Conservation (phyloP, 1,140 invertebrate species). For the Scaptomyza pallida region DNA sequence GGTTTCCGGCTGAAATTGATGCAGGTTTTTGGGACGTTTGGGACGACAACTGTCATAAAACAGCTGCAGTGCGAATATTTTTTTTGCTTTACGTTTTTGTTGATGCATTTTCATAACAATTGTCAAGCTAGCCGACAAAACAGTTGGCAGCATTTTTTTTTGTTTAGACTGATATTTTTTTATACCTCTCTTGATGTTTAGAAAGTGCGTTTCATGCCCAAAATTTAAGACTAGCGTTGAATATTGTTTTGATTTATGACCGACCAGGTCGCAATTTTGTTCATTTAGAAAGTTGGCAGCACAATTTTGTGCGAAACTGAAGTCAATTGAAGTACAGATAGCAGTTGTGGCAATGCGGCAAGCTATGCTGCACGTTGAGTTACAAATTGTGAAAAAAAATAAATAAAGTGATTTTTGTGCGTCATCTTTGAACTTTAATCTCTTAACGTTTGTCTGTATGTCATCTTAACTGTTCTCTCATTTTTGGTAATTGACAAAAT, state of each 20-base stretch:
- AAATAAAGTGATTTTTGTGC: background rate
- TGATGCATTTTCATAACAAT: slow-evolving; percentile 55
- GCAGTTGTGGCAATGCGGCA: slow-evolving; percentile 9
- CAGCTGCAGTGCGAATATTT: slow-evolving; percentile 52
- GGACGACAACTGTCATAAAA: slow-evolving; percentile 65
- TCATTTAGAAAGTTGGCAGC: slow-evolving; percentile 53
- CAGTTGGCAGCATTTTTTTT: slow-evolving; percentile 32
- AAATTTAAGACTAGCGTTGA: slow-evolving; percentile 39
- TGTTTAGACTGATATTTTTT: too few species aligned
- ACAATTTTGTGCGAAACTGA: slow-evolving; percentile 26
- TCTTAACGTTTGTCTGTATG: background rate
- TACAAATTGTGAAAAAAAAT: background rate
- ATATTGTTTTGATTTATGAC: slow-evolving; percentile 59
- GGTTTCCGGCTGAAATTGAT: slow-evolving; percentile 55
- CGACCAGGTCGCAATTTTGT: slow-evolving; percentile 22
- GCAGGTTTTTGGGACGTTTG: slow-evolving; percentile 24
- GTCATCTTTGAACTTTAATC: background rate
- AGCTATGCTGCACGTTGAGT: background rate
- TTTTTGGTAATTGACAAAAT: slow-evolving; percentile 31
- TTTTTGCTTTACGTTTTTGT: slow-evolving; percentile 16
- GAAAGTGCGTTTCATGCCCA: slow-evolving; percentile 73
- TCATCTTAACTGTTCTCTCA: slow-evolving; percentile 17
- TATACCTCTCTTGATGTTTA: slow-evolving; percentile 60
- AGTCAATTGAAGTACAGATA: slow-evolving; percentile 2
- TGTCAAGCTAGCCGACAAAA: slow-evolving; percentile 24